A percentile compares a stretch with the other conserved stretches of the same genome.
These are phyloP conservation scores for Hetaerina titia DNA, from an alignment of 2,888 invertebrate genomes.

Conservation along the genomic window DNA sequence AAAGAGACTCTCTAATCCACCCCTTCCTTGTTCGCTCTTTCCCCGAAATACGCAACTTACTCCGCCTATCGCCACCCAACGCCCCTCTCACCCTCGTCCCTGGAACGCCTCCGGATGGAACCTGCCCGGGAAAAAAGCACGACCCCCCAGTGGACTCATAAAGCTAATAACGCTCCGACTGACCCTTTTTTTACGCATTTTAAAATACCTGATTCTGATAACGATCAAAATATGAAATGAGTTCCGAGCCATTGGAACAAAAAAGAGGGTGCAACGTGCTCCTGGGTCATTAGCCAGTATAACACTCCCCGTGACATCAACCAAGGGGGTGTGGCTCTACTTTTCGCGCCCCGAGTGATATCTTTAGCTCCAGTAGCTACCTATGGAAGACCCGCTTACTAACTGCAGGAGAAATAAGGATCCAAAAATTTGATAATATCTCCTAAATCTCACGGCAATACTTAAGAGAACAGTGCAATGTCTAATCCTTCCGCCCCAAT, in stretches of 20 bases:
- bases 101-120: constrained; percentile 40
- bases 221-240: constrained; percentile 50
- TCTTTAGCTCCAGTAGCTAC: neutral
- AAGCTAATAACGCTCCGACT: constrained; percentile 33
- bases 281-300: neutral
- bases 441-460: neutral
- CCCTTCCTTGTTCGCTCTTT: constrained; percentile 20
- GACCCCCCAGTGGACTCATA: constrained; percentile 61
- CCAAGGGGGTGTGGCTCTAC: neutral
- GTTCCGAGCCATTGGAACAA: neutral
- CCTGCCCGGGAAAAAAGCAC: neutral
- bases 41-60: constrained; percentile 12
- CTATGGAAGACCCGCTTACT: neutral
- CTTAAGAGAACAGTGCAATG: neutral
- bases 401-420: neutral
- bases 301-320: neutral
- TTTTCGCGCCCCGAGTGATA: neutral
- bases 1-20: constrained; percentile 17
- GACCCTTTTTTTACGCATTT: constrained; percentile 23
- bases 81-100: neutral
- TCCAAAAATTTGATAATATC: neutral
- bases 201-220: constrained; percentile 43
- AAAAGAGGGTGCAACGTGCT: neutral
- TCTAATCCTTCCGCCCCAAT: neutral
- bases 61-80: constrained; percentile 5